Conservation (phyloP, 2,888 invertebrate species). For the Pyrrhia umbra region DNA sequence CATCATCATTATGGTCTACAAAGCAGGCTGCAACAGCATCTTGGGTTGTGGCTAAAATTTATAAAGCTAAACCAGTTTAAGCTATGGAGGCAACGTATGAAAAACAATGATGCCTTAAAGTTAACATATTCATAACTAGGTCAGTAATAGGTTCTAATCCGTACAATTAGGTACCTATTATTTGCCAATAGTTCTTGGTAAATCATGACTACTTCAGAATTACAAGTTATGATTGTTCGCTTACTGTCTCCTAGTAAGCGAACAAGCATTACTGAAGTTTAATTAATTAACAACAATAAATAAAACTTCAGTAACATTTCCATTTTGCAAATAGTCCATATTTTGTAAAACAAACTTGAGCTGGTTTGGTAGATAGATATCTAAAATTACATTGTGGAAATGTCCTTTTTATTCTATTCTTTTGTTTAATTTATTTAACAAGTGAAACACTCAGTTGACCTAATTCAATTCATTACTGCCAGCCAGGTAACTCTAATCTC, state of each 20-base stretch:
- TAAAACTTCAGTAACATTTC: conserved; percentile 19
- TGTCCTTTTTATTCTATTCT: conserved; percentile 7
- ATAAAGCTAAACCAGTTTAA: no score
- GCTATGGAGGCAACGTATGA: no score
- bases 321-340: conserved; percentile 18
- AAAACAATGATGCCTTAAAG: no score
- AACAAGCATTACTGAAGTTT: neutral
- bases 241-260: neutral
- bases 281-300: conserved; percentile 1
- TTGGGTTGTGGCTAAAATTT: no score
- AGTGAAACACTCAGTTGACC: conserved; percentile 13
- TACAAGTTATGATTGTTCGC: neutral
- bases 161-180: neutral
- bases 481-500: conserved; percentile 8
- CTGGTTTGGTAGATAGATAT: neutral
- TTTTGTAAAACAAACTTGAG: conserved; percentile 11
- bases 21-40: no score
- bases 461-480: conserved; percentile 17
- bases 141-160: neutral
- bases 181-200: neutral
- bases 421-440: conserved; percentile 13
- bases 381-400: conserved; percentile 10
- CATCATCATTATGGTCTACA: no score
- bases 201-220: neutral
- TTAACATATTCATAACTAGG: neutral